Evolutionary conservation across 2,888 invertebrate genomes (phyloP), one percentile per base, ranked within the genome.

Genomic region (Stomorhina lunata): DNA sequence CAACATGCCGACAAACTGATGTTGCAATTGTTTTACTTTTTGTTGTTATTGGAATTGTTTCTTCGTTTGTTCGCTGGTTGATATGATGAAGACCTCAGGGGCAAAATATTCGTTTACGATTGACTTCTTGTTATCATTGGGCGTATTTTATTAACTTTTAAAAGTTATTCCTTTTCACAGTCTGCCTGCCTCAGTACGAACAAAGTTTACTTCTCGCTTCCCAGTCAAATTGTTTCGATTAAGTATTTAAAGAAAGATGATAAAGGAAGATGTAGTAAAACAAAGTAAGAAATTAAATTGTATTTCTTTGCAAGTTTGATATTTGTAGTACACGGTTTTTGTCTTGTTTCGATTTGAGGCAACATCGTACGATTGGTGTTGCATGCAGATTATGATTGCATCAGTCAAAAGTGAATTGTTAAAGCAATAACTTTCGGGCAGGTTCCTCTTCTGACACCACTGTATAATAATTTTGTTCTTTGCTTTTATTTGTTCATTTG

Each of bases 61-160:
- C 10, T 65, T 63, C 32, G 32, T 37, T 68, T 22, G 53, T 2
- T 17, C 32, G 29, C 22, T 59, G 48, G 29, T 27, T 57, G 53
- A 50, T 73, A 55, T 65, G 86, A 89, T 89, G 87, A 88, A 89
- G 89, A 90, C 89, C 89, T 90, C 88, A 89, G 88, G 89, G 88
- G 86, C 86, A 88, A 89, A 86, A 87, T 87, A 87, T 87, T 86
- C 85, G 84, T 83, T 84, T 69, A 73, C 83, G 84, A 85, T 85
- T 84, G 86, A 85, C 85, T 86, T 86, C 89, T 90, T 89, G 89
- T 89, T 89, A 89, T 89, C 88, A 88, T 88, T 90, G 89, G 89
- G 90, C 90, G 89, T 89, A 88, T 89, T 90, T 89, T 89, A 89
- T 89, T 90, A 89, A 90, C 90, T 89, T 89, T 89, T 90, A 89